A percentile compares a stretch with the other conserved stretches of the same genome.
Evolutionary conservation across 2,797 vertebrate genomes (phyloP).

Genomic region (Gorsachius magnificus): DNA sequence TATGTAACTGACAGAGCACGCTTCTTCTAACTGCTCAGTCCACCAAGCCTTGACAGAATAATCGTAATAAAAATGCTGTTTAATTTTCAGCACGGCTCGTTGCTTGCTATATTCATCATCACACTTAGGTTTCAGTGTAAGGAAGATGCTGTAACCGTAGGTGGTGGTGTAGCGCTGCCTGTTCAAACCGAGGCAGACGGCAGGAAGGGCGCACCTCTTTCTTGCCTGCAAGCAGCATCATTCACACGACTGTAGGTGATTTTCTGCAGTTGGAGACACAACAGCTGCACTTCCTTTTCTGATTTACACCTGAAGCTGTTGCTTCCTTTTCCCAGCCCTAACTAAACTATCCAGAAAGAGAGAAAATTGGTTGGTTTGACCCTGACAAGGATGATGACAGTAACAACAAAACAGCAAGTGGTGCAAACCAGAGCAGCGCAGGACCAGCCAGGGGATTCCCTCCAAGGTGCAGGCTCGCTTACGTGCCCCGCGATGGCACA

Average conservation of each 20-base stretch:
- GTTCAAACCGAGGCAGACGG: background rate
- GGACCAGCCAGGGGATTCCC: background rate
- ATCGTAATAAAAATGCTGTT: slow-evolving; percentile 33
- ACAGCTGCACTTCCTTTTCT: background rate
- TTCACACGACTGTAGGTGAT: fast-evolving
- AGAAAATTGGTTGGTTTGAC: background rate
- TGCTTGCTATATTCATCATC: background rate
- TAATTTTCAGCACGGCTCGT: slow-evolving; percentile 5
- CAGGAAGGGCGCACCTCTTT: fast-evolving
- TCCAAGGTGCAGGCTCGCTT: background rate
- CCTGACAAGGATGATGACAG: fast-evolving
- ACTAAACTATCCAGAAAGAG: background rate
- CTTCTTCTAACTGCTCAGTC: background rate
- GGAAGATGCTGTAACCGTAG: background rate
- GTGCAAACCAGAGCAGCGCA: too few relatives aligned
- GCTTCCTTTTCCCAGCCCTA: background rate
- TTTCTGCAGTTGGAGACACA: background rate
- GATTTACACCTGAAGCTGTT: background rate
- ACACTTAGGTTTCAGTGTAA: fast-evolving
- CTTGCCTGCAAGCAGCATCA: background rate
- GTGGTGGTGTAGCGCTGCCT: fast-evolving
- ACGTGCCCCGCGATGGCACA: fast-evolving
- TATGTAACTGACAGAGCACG: background rate
- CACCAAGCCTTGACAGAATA: background rate
- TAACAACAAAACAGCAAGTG: too few relatives aligned